Percentiles rank a stretch among this genome's conserved stretches.
phyloP scores from a whole-genome alignment of 2,888 invertebrate species.

The Folsomia manolachei region DNA sequence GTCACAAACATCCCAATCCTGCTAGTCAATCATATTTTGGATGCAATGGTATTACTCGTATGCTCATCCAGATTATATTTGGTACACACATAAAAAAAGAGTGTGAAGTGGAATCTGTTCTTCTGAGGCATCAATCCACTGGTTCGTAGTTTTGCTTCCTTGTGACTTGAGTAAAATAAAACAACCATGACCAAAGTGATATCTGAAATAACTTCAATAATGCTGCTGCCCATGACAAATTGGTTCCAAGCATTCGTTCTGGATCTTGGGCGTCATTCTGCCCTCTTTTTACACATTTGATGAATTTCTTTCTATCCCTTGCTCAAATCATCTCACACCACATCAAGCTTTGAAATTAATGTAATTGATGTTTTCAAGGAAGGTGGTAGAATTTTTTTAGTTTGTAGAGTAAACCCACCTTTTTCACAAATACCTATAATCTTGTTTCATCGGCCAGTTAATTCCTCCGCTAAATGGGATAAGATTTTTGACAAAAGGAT shows the following conservation, averaged over 20 bases:
- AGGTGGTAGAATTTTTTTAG: not conserved
- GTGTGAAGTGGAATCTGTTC: no score
- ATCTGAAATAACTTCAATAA: conserved; percentile 23
- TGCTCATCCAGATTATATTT: no score
- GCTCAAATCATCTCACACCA: not conserved
- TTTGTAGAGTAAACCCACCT: no score
- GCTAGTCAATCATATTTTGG: conserved; percentile 3
- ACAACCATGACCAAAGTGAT: conserved; percentile 16
- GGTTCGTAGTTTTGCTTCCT: no score
- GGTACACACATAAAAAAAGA: no score
- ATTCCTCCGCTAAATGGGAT: not conserved
- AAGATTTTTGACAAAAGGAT: not conserved
- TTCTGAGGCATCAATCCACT: no score
- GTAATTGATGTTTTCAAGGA: not conserved
- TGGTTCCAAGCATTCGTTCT: conserved; percentile 35
- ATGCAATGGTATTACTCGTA: no score
- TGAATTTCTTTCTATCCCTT: not conserved
- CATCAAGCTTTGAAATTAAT: not conserved
- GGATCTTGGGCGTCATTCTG: conserved; percentile 25
- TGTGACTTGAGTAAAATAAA: no score
- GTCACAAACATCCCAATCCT: not conserved
- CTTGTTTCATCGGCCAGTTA: not conserved
- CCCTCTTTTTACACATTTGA: conserved; percentile 2
- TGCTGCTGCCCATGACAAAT: conserved; percentile 40
- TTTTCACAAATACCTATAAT: not conserved